Evolutionary conservation across 2,888 invertebrate species (phyloP).

Genomic region (Pyrgus malvae): DNA sequence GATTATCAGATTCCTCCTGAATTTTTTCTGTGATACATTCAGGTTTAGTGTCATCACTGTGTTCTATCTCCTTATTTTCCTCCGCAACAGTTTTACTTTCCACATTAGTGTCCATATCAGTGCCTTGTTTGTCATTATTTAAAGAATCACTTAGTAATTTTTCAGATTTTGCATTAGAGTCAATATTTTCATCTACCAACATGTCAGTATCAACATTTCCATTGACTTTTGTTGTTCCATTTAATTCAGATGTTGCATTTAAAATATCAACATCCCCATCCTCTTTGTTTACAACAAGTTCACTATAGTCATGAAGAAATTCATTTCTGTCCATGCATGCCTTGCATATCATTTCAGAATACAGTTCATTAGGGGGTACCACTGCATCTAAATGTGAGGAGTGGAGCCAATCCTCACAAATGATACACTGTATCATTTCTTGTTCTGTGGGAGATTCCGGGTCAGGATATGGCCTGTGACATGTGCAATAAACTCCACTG

Average conservation of each 20-base stretch:
- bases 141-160: neutral
- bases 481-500: conserved; percentile 94
- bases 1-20: neutral
- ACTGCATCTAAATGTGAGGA: conserved; percentile 86
- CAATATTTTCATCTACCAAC: conserved; percentile 19
- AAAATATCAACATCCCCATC: conserved; percentile 46
- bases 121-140: conserved; percentile 5
- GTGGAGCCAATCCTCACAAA: conserved; percentile 99
- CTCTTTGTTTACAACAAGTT: conserved; percentile 63
- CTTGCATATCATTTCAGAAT: conserved; percentile 92
- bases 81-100: neutral
- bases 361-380: conserved; percentile 82
- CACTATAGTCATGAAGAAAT: conserved; percentile 88
- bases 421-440: conserved; percentile 97
- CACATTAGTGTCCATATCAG: neutral
- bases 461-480: conserved; percentile 97
- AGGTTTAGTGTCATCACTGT: neutral
- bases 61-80: neutral
- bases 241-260: conserved; percentile 32
- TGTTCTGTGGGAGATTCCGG: conserved; percentile 90
- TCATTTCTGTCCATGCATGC: conserved; percentile 88
- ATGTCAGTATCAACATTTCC: conserved; percentile 29
- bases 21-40: neutral
- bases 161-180: conserved; percentile 16
- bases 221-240: conserved; percentile 29